These are phyloP conservation scores for Perccottus glenii DNA, from an alignment of 2,113 vertebrate species.

Conservation along the genomic window DNA sequence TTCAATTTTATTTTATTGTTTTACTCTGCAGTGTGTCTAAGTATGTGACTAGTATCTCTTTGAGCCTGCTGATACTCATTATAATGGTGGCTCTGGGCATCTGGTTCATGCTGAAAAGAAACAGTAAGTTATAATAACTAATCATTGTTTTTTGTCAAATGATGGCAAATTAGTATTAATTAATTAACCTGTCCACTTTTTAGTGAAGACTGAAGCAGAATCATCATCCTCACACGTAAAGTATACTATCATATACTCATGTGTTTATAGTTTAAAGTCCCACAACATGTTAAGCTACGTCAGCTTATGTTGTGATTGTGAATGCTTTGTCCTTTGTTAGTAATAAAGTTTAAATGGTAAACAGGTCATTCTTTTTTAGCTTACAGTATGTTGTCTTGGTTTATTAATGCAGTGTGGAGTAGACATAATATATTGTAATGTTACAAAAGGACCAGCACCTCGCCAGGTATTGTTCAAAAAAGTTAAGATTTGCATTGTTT, in stretches of 20 bases:
- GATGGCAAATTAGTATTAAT: too few species aligned
- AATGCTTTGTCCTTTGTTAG: too few species aligned
- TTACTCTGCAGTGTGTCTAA: not conserved
- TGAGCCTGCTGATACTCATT: slow-evolving; percentile 31
- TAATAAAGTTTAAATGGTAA: not conserved
- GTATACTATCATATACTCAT: too few species aligned
- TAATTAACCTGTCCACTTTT: not conserved
- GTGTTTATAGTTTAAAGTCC: too few species aligned
- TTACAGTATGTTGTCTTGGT: not conserved
- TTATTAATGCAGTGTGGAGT: slow-evolving; percentile 12
- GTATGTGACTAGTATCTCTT: slow-evolving; percentile 31
- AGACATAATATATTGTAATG: slow-evolving; percentile 6
- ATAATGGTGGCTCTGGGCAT: slow-evolving; percentile 7
- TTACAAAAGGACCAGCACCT: not conserved
- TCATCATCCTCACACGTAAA: slow-evolving; percentile 9
- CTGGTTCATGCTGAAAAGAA: slow-evolving; percentile 28
- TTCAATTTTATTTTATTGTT: not conserved
- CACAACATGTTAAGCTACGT: too few species aligned
- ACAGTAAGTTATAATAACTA: slow-evolving; percentile 26
- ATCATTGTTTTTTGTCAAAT: too few species aligned
- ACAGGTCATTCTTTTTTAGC: not conserved
- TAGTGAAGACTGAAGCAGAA: slow-evolving; percentile 11
- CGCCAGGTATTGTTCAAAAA: not conserved
- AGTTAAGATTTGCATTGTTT: not conserved
- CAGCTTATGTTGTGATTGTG: too few species aligned